phyloP scores from a whole-genome alignment of 1,140 invertebrate genomes.

The Sycophila sp. region DNA sequence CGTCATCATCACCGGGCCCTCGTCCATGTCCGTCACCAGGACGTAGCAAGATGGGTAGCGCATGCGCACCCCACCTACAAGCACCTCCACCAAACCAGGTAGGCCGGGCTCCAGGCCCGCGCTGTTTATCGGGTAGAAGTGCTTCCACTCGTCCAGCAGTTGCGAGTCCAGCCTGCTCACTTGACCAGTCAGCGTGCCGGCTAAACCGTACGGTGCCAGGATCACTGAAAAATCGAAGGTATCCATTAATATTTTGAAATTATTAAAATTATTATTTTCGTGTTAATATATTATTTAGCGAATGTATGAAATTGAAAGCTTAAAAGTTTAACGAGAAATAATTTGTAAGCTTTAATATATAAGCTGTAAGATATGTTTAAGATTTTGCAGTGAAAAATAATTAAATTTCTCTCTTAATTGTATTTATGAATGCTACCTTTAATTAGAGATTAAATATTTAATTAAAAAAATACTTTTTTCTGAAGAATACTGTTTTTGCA shows the following conservation, averaged over 20 bases:
- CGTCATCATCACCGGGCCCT: conserved; percentile 60
- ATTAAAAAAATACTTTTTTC: too few relatives aligned
- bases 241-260: too few relatives aligned
- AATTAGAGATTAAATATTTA: too few relatives aligned
- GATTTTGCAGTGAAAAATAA: too few relatives aligned
- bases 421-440: too few relatives aligned
- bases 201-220: conserved; percentile 92
- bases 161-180: conserved; percentile 80
- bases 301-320: too few relatives aligned
- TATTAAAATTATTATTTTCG: neutral
- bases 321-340: too few relatives aligned
- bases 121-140: conserved; percentile 88
- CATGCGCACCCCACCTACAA: conserved; percentile 89
- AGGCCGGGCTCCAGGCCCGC: conserved; percentile 69
- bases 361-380: too few relatives aligned
- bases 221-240: conserved; percentile 71
- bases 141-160: conserved; percentile 91
- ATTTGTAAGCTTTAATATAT: too few relatives aligned
- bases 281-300: neutral
- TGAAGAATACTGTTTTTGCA: too few relatives aligned
- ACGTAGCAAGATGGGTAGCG: conserved; percentile 94
- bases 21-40: conserved; percentile 89
- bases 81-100: conserved; percentile 74
- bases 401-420: too few relatives aligned
- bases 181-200: conserved; percentile 90